phyloP scores from a whole-genome alignment of 2,113 vertebrate species.

The Phasianus colchicus region DNA sequence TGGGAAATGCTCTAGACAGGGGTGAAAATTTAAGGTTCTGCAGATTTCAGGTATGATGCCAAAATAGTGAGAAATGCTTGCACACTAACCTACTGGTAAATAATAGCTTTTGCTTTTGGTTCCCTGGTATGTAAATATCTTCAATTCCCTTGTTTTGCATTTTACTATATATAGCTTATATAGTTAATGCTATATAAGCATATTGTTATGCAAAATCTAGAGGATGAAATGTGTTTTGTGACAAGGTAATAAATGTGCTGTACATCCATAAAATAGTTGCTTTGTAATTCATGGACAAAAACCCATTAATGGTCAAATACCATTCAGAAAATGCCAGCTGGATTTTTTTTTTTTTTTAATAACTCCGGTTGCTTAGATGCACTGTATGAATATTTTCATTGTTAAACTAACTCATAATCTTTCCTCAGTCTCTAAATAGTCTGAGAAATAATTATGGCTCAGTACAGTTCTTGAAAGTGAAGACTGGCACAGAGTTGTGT shows the following conservation, averaged over 20 bases:
- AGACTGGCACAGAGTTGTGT: neutral
- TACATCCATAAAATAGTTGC: constrained; percentile 1
- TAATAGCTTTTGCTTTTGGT: neutral
- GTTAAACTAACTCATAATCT: constrained; percentile 7
- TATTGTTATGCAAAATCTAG: constrained; percentile 1
- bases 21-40: neutral
- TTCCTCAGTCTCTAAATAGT: neutral
- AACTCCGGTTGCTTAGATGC: neutral
- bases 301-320: constrained; percentile 5
- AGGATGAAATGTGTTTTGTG: neutral
- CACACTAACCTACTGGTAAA: neutral
- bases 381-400: neutral
- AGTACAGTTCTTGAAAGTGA: neutral
- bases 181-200: neutral
- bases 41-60: neutral
- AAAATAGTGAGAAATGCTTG: neutral
- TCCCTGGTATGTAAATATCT: neutral
- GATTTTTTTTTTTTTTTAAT: neutral
- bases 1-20: neutral
- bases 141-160: neutral
- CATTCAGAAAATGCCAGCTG: constrained; percentile 26
- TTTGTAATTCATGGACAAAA: neutral
- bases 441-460: constrained; percentile 10
- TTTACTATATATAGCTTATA: too few species aligned
- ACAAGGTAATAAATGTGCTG: neutral